Percentiles rank a stretch among this genome's conserved stretches.
phyloP scores from a whole-genome alignment of 2,888 invertebrate species.

The Eupithecia subfuscata region DNA sequence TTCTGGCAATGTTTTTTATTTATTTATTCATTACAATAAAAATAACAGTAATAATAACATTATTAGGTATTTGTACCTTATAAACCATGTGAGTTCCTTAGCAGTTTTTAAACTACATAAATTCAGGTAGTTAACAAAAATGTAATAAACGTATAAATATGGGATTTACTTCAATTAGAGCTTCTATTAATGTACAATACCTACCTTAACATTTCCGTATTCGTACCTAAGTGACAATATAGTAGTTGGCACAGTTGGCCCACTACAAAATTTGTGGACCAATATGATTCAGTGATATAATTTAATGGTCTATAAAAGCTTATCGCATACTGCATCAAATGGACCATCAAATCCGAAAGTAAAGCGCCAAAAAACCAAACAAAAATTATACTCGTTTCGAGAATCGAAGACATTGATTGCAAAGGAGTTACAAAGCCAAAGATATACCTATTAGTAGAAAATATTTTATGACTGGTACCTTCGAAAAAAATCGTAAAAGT shows the following conservation, averaged over 20 bases:
- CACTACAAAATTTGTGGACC: neutral
- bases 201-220: too few species aligned
- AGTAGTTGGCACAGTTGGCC: neutral
- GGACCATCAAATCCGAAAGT: neutral
- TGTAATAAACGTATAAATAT: neutral
- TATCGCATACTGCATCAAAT: neutral
- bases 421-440: neutral
- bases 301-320: neutral
- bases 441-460: neutral
- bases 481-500: neutral
- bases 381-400: neutral
- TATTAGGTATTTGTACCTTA: too few species aligned
- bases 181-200: neutral
- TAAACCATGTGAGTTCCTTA: too few species aligned
- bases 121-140: too few species aligned
- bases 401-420: neutral
- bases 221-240: neutral
- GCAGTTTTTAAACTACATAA: too few species aligned
- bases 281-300: neutral
- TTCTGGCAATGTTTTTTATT: too few species aligned
- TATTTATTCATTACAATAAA: too few species aligned
- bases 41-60: too few species aligned
- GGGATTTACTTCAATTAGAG: neutral
- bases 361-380: neutral
- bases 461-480: too few species aligned